phyloP scores from a whole-genome alignment of 1,140 invertebrate species.

The Pinna nobilis region DNA sequence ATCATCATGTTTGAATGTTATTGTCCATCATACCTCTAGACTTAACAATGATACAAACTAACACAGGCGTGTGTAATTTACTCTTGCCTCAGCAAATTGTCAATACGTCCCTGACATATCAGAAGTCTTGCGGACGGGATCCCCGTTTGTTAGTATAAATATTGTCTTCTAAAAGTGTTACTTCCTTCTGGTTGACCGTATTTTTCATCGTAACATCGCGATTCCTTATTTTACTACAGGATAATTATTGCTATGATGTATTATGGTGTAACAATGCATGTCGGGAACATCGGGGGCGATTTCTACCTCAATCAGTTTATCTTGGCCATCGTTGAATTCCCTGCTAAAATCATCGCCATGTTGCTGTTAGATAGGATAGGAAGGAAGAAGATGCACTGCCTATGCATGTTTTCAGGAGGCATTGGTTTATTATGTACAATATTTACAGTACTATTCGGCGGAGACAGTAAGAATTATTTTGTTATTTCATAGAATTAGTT shows the following conservation, averaged over 20 bases:
- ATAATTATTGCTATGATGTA: slow-evolving; percentile 45
- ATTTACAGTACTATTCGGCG: slow-evolving; percentile 35
- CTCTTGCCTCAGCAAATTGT: too few relatives aligned
- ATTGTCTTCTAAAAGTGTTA: too few relatives aligned
- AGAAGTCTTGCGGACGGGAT: too few relatives aligned
- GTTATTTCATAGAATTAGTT: neutral
- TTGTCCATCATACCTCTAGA: too few relatives aligned
- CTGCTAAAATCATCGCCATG: slow-evolving; percentile 73
- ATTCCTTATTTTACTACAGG: slow-evolving; percentile 28
- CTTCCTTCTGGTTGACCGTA: too few relatives aligned
- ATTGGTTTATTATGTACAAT: slow-evolving; percentile 44
- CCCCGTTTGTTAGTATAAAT: too few relatives aligned
- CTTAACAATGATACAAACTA: too few relatives aligned
- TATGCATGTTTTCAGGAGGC: slow-evolving; percentile 41
- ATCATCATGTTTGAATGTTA: too few relatives aligned
- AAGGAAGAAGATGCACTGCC: slow-evolving; percentile 35
- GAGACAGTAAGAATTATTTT: slow-evolving; percentile 20
- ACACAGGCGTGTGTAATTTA: too few relatives aligned
- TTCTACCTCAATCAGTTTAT: slow-evolving; percentile 63
- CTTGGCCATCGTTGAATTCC: slow-evolving; percentile 83
- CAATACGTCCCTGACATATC: too few relatives aligned
- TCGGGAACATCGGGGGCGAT: slow-evolving; percentile 48
- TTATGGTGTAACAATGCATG: slow-evolving; percentile 76
- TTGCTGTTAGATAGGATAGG: slow-evolving; percentile 47
- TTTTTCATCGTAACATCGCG: too few relatives aligned